Conservation (phyloP, 2,888 invertebrate genomes). For the Campopleginae sp. region DNA sequence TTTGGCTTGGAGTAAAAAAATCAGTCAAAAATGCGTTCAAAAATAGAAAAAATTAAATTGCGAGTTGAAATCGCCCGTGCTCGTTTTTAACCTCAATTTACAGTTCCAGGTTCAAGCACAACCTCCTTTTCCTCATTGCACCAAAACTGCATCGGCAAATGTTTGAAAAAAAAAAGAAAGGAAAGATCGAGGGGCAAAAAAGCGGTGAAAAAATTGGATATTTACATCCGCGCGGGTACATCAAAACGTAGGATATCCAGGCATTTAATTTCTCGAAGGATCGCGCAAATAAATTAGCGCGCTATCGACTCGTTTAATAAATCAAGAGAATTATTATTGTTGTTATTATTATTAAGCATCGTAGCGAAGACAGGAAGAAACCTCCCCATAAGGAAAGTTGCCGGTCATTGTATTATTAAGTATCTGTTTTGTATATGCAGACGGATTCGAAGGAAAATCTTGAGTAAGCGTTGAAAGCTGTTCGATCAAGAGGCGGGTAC, state of each 20-base stretch:
- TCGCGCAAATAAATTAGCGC: constrained; percentile 57
- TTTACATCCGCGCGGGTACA: neutral
- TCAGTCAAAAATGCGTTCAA: too few species aligned
- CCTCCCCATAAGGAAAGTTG: constrained; percentile 49
- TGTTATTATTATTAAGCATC: constrained; percentile 5
- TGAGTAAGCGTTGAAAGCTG: constrained; percentile 6
- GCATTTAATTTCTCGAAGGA: constrained; percentile 42
- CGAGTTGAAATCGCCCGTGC: too few species aligned
- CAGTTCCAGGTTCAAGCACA: neutral
- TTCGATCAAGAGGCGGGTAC: constrained; percentile 24
- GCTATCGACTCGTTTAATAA: constrained; percentile 62
- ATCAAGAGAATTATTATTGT: constrained; percentile 39
- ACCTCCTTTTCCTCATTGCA: neutral
- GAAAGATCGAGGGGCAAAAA: neutral
- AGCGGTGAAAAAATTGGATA: neutral
- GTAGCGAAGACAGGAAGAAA: constrained; percentile 52
- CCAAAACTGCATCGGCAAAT: too few species aligned
- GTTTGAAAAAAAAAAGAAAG: constrained; percentile 45
- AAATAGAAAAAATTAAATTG: too few species aligned
- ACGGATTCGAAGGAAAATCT: constrained; percentile 40
- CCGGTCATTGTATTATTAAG: neutral
- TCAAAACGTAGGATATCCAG: constrained; percentile 10
- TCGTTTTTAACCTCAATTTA: too few species aligned
- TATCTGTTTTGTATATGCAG: neutral
- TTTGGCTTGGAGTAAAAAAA: too few species aligned